phyloP scores from a whole-genome alignment of 2,797 vertebrate species.

The Sebastes steindachneri region DNA sequence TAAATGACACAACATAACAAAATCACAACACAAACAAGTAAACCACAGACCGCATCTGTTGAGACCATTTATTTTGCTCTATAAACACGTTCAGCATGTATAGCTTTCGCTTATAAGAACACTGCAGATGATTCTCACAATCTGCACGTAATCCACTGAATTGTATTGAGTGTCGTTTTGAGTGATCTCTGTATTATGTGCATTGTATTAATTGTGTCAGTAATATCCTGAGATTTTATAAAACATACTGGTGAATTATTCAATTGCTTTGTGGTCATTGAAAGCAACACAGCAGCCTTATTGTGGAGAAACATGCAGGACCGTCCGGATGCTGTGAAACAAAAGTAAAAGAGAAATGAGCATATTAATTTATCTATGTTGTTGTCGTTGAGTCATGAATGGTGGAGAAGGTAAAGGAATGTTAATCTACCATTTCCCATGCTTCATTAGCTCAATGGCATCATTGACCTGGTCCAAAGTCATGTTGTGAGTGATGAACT shows the following conservation, averaged over 20 bases:
- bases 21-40: not conserved
- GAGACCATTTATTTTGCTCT: not conserved
- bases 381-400: not conserved
- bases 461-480: conserved; percentile 86
- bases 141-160: not conserved
- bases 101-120: not conserved
- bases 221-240: not conserved
- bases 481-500: conserved; percentile 89
- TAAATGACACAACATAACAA: not conserved
- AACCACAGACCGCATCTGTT: not conserved
- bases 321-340: conserved; percentile 82
- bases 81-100: not conserved
- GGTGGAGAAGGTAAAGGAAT: not conserved
- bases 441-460: conserved; percentile 87
- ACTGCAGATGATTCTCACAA: not conserved
- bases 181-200: not conserved
- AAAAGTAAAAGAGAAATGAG: conserved; percentile 9
- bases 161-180: not conserved
- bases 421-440: conserved; percentile 84
- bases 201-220: not conserved
- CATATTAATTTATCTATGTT: not conserved
- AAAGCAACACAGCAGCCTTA: conserved; percentile 7
- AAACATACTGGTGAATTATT: not conserved
- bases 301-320: conserved; percentile 68
- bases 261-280: not conserved